Conservation (phyloP, 2,888 invertebrate species). For the Tricholauxania praeusta region DNA sequence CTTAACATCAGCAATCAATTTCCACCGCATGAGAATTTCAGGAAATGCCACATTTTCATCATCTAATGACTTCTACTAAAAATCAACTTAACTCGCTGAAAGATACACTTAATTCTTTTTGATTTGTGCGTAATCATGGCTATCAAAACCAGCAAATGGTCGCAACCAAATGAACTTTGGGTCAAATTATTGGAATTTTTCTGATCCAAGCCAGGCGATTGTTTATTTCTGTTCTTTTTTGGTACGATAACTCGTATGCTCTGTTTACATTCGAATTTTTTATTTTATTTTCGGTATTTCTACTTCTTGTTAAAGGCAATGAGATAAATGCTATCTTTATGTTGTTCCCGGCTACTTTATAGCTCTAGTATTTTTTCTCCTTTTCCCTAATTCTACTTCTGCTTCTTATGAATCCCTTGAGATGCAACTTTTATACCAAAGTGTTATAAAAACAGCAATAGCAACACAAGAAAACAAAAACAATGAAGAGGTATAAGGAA, state of each 20-base stretch:
- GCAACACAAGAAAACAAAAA: slow-evolving; percentile 9
- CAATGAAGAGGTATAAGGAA: neutral
- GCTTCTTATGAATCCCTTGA: slow-evolving; percentile 1
- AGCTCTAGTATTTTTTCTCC: slow-evolving; percentile 9
- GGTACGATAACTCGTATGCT: too few species aligned
- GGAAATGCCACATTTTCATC: neutral
- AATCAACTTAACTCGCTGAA: neutral
- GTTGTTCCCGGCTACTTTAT: slow-evolving; percentile 27
- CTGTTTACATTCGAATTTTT: slow-evolving; percentile 4
- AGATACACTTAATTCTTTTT: neutral
- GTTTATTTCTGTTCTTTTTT: neutral
- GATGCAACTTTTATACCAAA: neutral
- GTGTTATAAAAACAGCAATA: slow-evolving; percentile 24
- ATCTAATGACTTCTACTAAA: neutral
- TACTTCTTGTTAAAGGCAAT: neutral
- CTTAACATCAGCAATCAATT: too few species aligned
- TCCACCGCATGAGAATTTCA: too few species aligned
- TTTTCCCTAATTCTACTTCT: neutral
- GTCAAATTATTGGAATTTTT: slow-evolving; percentile 10
- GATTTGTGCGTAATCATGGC: slow-evolving; percentile 1
- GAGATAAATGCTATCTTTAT: slow-evolving; percentile 33
- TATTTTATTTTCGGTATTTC: neutral
- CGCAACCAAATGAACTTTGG: slow-evolving; percentile 5
- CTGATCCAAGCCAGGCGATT: neutral
- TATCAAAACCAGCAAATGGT: neutral